Percentiles rank a stretch among this genome's conserved stretches.
These are phyloP conservation scores for Acipenser transmontanus DNA, from an alignment of 2,797 vertebrate species.

Conservation along the genomic window DNA sequence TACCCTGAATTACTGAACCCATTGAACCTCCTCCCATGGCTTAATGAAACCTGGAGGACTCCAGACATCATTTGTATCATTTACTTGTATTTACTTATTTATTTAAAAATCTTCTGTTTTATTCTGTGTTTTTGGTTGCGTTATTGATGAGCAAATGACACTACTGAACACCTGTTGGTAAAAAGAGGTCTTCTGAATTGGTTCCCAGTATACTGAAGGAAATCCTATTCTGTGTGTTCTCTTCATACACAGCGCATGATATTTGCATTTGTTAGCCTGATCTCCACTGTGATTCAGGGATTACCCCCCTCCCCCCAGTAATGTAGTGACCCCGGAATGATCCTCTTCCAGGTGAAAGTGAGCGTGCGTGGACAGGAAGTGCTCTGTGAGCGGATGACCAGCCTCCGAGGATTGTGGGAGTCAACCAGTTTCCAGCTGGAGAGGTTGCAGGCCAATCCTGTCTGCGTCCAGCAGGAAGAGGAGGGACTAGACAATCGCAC, in stretches of 20 bases:
- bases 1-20: too few relatives aligned
- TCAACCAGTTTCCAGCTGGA: conserved; percentile 85
- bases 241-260: neutral
- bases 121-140: too few relatives aligned
- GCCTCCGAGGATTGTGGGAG: conserved; percentile 75
- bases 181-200: neutral
- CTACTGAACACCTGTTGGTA: neutral
- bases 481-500: conserved; percentile 57
- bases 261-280: neutral
- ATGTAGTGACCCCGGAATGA: neutral
- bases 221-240: neutral
- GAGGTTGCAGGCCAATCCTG: conserved; percentile 65
- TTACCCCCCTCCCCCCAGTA: too few relatives aligned
- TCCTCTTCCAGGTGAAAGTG: conserved; percentile 55
- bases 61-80: too few relatives aligned
- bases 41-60: too few relatives aligned
- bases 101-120: too few relatives aligned
- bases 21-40: too few relatives aligned
- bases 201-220: too few relatives aligned
- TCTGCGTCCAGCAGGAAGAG: conserved; percentile 71
- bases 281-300: neutral
- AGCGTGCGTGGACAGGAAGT: conserved; percentile 59
- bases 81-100: too few relatives aligned
- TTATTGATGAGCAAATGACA: too few relatives aligned
- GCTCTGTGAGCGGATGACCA: conserved; percentile 58